Percentiles rank a stretch among this genome's conserved stretches.
phyloP scores from a whole-genome alignment of 2,888 invertebrate species.

The Opisthograptis luteolata region DNA sequence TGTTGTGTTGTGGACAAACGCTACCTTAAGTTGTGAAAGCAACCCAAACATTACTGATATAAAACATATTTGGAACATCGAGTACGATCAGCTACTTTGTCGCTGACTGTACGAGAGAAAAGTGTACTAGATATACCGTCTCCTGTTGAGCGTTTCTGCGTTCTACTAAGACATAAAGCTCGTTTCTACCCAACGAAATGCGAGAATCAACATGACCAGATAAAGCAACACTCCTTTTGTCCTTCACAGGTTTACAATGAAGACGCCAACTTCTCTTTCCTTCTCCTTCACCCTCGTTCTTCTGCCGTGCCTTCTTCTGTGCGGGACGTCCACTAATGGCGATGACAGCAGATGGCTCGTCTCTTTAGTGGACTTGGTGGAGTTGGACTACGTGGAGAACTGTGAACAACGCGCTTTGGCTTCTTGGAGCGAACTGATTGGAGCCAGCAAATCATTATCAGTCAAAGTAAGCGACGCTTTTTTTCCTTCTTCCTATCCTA shows the following conservation, averaged over 20 bases:
- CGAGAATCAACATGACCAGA: not conserved
- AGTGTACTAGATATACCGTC: too few species aligned
- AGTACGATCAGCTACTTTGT: too few species aligned
- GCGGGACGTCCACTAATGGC: constrained; percentile 63
- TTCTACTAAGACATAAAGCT: too few species aligned
- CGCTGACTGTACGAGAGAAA: too few species aligned
- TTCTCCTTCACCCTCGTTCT: constrained; percentile 61
- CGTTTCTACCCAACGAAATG: too few species aligned
- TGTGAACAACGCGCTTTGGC: constrained; percentile 71
- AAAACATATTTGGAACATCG: too few species aligned
- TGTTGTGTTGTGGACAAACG: too few species aligned
- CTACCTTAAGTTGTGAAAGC: too few species aligned
- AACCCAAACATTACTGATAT: too few species aligned
- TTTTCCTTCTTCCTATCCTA: too few species aligned
- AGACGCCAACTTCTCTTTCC: constrained; percentile 54
- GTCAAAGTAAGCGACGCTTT: constrained; percentile 62
- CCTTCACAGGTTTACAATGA: constrained; percentile 65
- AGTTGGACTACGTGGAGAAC: constrained; percentile 76
- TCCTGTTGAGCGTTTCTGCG: too few species aligned
- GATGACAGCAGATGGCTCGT: constrained; percentile 68
- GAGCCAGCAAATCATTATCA: constrained; percentile 59
- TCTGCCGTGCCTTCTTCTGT: constrained; percentile 53
- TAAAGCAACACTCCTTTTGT: not conserved
- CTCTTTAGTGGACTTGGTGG: constrained; percentile 71
- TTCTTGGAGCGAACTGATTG: constrained; percentile 70